Percentiles rank a stretch among this genome's conserved stretches.
Conservation (phyloP, 2,797 vertebrate genomes). For the Lepidocolaptes lacrymiger region DNA sequence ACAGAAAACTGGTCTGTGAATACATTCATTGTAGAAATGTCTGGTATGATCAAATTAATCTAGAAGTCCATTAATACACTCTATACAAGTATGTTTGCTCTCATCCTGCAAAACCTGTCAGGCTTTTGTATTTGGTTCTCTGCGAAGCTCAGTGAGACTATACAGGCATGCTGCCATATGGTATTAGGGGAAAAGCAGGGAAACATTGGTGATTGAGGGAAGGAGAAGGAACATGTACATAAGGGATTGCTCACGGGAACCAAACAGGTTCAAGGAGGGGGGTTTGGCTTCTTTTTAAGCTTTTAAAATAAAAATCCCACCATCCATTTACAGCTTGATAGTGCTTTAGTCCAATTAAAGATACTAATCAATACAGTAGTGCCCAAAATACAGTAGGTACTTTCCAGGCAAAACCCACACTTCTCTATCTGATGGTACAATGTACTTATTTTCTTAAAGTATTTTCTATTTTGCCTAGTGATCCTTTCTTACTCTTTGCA, state of each 20-base stretch:
- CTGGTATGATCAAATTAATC: neutral
- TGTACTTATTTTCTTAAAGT: neutral
- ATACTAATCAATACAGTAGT: neutral
- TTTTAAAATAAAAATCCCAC: neutral
- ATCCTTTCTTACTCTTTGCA: neutral
- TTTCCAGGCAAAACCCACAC: neutral
- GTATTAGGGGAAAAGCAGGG: neutral
- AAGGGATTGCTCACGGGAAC: neutral
- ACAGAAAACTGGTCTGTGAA: neutral
- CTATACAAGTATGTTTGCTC: neutral
- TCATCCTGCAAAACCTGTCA: neutral
- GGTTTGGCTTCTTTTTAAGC: neutral
- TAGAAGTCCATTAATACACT: neutral
- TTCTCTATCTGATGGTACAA: neutral
- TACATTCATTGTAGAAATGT: neutral
- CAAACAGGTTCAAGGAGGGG: neutral
- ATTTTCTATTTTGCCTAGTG: neutral
- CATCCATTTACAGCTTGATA: neutral
- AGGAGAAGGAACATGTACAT: neutral
- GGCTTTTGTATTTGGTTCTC: neutral
- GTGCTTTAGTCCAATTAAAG: neutral
- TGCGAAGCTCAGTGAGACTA: neutral
- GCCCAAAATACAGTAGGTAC: neutral
- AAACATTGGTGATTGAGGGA: neutral
- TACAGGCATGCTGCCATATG: neutral